Evolutionary conservation across 2,888 invertebrate genomes (phyloP).

Genomic region (Hartigia nigra): DNA sequence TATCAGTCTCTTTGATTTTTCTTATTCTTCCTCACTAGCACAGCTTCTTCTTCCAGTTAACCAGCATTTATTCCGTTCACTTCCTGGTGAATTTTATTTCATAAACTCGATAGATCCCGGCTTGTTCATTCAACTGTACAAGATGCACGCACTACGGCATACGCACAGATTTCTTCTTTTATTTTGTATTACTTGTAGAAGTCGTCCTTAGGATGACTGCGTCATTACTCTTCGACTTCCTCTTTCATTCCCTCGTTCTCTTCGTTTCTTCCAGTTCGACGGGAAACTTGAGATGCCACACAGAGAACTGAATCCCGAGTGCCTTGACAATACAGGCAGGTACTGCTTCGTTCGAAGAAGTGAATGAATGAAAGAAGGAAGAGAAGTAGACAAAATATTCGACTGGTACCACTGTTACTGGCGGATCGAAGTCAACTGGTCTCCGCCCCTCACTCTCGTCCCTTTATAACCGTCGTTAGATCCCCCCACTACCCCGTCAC

Average conservation of each 20-base stretch:
- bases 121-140: not conserved
- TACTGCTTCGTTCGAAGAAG: not conserved
- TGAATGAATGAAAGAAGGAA: not conserved
- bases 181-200: not conserved
- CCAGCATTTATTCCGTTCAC: not conserved
- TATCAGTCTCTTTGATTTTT: not conserved
- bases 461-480: conserved; percentile 47
- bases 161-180: not conserved
- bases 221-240: not conserved
- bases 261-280: not conserved
- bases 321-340: not conserved
- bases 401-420: not conserved
- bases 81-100: not conserved
- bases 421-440: conserved; percentile 58
- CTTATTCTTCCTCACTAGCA: not conserved
- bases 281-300: not conserved
- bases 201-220: not conserved
- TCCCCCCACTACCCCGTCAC: conserved; percentile 39
- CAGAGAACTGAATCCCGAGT: not conserved
- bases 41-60: not conserved
- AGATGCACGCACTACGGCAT: not conserved
- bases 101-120: not conserved
- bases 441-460: conserved; percentile 61
- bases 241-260: not conserved
- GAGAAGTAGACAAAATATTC: not conserved